These are phyloP conservation scores for Mastigias papua DNA, from an alignment of 30 jellyfish, hydroid and myxozoan species.

Conservation along the genomic window DNA sequence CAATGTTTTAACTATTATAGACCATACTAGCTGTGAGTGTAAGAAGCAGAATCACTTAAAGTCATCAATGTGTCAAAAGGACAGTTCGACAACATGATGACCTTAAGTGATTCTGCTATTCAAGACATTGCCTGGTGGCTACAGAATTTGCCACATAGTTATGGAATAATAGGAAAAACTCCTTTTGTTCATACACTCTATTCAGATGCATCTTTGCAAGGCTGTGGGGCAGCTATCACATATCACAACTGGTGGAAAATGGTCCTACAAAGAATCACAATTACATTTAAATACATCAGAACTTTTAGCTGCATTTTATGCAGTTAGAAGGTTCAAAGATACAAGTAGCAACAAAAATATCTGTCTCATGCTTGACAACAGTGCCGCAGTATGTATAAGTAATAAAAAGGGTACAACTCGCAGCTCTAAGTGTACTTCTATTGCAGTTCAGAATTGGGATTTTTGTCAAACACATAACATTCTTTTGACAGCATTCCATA, in stretches of 20 bases:
- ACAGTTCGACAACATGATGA: slow-evolving; percentile 13
- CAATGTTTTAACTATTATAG: too few species aligned
- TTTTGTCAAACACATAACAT: slow-evolving; percentile 26
- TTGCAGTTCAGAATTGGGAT: slow-evolving; percentile 34
- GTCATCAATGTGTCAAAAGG: too few species aligned
- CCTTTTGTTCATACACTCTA: slow-evolving; percentile 22
- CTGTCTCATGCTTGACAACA: slow-evolving; percentile 36
- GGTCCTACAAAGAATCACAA: slow-evolving; percentile 33
- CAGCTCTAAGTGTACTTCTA: slow-evolving; percentile 9
- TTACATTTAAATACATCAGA: slow-evolving; percentile 22
- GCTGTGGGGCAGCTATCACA: slow-evolving; percentile 53
- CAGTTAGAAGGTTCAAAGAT: slow-evolving; percentile 3
- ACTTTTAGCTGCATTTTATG: slow-evolving; percentile 11
- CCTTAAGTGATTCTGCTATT: neutral
- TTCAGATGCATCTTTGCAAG: slow-evolving; percentile 37
- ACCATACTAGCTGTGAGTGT: too few species aligned
- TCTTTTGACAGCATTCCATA: slow-evolving; percentile 52
- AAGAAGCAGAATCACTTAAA: too few species aligned
- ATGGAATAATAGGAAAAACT: neutral
- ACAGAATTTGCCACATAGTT: neutral
- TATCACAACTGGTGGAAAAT: slow-evolving; percentile 19
- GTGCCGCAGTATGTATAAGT: slow-evolving; percentile 50
- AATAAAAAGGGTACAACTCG: slow-evolving; percentile 57
- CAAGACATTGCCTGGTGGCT: slow-evolving; percentile 49
- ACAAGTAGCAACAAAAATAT: slow-evolving; percentile 2